A percentile compares a stretch with the other conserved stretches of the same genome.
These are phyloP conservation scores for Oxyura jamaicensis DNA, from an alignment of 2,113 vertebrate species.

Conservation along the genomic window DNA sequence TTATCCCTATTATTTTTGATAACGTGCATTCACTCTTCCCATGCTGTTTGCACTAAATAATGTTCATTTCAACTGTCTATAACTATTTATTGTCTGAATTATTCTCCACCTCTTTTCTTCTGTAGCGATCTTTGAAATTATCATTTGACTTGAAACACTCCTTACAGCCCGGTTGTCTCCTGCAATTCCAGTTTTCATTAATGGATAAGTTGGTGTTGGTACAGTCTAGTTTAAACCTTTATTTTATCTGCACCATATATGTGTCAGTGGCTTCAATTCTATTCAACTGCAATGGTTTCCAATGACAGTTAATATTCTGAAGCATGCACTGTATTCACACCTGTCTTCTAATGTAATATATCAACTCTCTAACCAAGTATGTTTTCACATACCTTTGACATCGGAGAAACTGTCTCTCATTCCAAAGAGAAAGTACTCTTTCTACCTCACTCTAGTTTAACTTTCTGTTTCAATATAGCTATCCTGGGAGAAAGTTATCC, in stretches of 20 bases:
- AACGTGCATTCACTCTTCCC: not conserved
- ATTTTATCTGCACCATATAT: not conserved
- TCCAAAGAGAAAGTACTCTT: not conserved
- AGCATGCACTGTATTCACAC: not conserved
- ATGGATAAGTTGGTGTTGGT: not conserved
- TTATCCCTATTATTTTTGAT: not conserved
- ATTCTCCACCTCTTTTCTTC: not conserved
- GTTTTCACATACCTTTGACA: not conserved
- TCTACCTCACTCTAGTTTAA: not conserved
- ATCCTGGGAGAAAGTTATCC: not conserved
- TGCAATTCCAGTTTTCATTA: not conserved
- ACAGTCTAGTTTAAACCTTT: not conserved
- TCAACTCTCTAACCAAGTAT: not conserved
- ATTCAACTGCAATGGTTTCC: fast-evolving
- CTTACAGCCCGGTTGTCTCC: not conserved
- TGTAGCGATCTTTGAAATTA: not conserved
- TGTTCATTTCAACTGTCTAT: not conserved
- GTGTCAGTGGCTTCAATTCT: not conserved
- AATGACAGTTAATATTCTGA: not conserved
- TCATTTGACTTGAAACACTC: not conserved
- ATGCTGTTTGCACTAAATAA: not conserved
- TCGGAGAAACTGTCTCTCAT: not conserved
- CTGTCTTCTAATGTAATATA: not conserved
- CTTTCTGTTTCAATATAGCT: not conserved
- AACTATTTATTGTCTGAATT: not conserved